These are phyloP conservation scores for Cistogaster globosa DNA, from an alignment of 2,888 invertebrate species.

Conservation along the genomic window DNA sequence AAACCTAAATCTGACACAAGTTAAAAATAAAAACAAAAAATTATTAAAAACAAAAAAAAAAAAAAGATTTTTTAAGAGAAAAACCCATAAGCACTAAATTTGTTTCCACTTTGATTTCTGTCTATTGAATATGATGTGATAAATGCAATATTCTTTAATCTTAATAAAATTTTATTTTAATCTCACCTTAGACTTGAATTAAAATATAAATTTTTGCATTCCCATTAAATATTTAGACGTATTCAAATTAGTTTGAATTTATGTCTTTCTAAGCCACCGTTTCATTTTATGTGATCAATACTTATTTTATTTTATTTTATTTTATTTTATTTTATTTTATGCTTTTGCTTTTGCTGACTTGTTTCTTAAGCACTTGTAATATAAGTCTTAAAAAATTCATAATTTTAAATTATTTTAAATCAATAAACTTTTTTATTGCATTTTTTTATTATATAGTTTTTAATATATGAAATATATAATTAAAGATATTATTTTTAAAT, in stretches of 20 bases:
- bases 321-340: constrained; percentile 4
- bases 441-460: no score
- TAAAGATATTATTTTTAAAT: no score
- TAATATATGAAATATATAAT: no score
- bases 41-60: not conserved
- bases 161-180: constrained; percentile 26
- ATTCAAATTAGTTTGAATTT: constrained; percentile 12
- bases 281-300: not conserved
- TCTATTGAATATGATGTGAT: constrained; percentile 14
- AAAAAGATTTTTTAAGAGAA: not conserved
- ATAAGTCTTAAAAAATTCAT: no score
- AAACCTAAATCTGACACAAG: constrained; percentile 59
- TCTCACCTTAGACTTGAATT: constrained; percentile 22
- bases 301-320: not conserved
- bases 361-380: not conserved
- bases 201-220: not conserved
- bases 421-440: no score
- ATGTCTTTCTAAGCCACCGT: constrained; percentile 5
- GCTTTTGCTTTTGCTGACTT: constrained; percentile 10
- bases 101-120: constrained; percentile 26
- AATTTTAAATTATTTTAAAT: no score
- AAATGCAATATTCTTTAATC: constrained; percentile 23
- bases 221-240: not conserved
- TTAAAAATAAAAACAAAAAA: constrained; percentile 15
- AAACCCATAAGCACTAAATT: not conserved